Base-by-base conservation (phyloP, 2,888 invertebrate genomes). In the Noctuana brunneofusca region DNA sequence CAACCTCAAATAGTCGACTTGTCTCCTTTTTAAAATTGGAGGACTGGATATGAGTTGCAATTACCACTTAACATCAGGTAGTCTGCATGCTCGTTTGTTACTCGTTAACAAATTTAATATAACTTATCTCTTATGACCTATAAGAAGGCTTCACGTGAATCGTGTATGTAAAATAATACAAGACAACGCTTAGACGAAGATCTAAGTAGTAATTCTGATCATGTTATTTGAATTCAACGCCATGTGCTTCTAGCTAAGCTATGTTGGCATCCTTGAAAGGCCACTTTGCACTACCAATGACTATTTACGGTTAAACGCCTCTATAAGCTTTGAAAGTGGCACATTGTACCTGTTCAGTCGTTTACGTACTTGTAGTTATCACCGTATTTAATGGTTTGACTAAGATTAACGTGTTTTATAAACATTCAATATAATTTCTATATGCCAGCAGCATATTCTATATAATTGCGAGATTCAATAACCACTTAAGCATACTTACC, bases 251-350 rank as follows among this genome's bases (percentile, higher is more conserved):
- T 14, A 35, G 27, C 18, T 27, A 18, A 18, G 35, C 49, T 22
- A 16, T 67, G 62, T 80, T 87, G 83, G 83, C 89, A 89, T 90
- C 90, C 90, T 90, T 90, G 90, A 89, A 79, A 88, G 87, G 88
- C 89, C 85, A 78, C 89, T 89, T 91, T 88, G 89, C 89, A 72
- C 71, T 55, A 48, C 46, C 76, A 78, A 76, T 80, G 75, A 79
- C 87, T 87, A 81, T 87, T 87, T 88, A 87, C 83, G 79, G 85
- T 77, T 80, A 80, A 78, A 87, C 83, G 72, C 81, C 83, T 80
- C 84, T 46, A 48, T 48, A 57, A 32, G 20, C 56, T 58, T 58
- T 22, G 49, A 49, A 35, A 49, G 57, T 58, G 35, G 35, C 24
- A 49, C 49, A 16, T 8, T 58, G 38, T 24, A 11, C 11, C 48